Base-by-base conservation (phyloP, 2,888 invertebrate genomes). In the Melieria omissa region DNA sequence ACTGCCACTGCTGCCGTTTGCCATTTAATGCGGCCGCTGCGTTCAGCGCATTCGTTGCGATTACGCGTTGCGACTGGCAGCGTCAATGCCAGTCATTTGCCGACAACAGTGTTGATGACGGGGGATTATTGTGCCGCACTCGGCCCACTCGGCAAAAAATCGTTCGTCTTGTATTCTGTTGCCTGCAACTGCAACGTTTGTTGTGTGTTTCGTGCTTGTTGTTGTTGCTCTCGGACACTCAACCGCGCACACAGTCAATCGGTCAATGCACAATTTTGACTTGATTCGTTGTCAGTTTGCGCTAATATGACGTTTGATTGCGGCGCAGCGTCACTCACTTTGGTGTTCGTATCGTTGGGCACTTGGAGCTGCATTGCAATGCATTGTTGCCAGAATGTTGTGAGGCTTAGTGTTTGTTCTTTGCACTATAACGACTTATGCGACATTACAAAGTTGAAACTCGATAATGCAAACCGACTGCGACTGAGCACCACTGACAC, bases 271-370 rank as follows among this genome's bases (percentile, higher is more conserved):
- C 63, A 45, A 63, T 69, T 54, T 57, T 9, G 45, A 55, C 45
- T 55, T 9, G 45, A 55, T 16, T 55, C 70, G 57, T 42, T 64
- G 64, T 46, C 70, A 49, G 58, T 63, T 64, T 65, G 57, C 64
- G 45, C 41, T 70, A 70, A 70, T 70, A 63, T 69, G 69, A 69
- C 69, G 63, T 70, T 70, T 70, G 70, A 70, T 52, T 60, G 60
- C 67, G 46, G 29, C 29, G 29, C 29, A 29, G 29, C 29, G 29
- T 29, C 29, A 29, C 29, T 29, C 29, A 29, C 29, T 29, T 29
- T 29, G 29, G 29, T 29, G 29, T 29, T 29, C 29, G 29, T 29
- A 29, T 29, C 29, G 29, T 2, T 29, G 29, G 29, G 29, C 29
- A 29, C 29, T 29, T 29, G 29, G 29, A 29, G 29, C 29, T 29